Evolutionary conservation across 2,888 invertebrate species (phyloP), one percentile per base, ranked within the genome.

Genomic region (Cistogaster globosa): DNA sequence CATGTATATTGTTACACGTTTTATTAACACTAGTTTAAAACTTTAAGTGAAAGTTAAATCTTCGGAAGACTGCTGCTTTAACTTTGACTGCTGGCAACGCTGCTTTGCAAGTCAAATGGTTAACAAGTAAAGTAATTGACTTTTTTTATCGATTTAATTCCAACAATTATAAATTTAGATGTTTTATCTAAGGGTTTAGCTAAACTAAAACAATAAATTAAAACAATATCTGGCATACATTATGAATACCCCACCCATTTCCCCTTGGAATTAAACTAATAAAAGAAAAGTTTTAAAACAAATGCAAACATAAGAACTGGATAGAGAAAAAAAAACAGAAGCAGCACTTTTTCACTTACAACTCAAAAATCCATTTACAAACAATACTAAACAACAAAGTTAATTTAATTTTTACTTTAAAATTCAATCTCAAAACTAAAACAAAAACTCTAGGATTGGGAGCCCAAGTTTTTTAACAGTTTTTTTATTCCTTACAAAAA

Each of bases 391-490:
- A 72, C 86, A 86, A 88, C 67, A 79, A 88, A 89, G 88, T 89
- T 89, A 89, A 89, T 89, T 89, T 90, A 88, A 89, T 89, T 90
- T 88, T 89, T 90, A 89, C 63, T 90, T 90, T 90, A 90, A 89
- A 90, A 90, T 90, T 90, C 90, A 89, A 90, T 90, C 89, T 90
- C 87, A 86, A 84, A 90, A 90, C 89, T 90, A 90, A 90, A 90
- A 90, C 90, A 90, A 90, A 89, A 90, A 89, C 85, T 82, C 71
- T 79, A 65, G 85, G 85, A 82, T 85, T 85, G 82, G 85, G 82
- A 85, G 69, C 75, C 36, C 60, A 74, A 84, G n/a, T 76, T 77
- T 71, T 72, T 75, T 51, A 6, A 7, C n/a, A 42, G 4, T 16
- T 36, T 68, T 48, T 20, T 45, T 2, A 14, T 55, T 69, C n/a